These are phyloP conservation scores for Pinna nobilis DNA, from an alignment of 1,140 invertebrate genomes.

Conservation along the genomic window DNA sequence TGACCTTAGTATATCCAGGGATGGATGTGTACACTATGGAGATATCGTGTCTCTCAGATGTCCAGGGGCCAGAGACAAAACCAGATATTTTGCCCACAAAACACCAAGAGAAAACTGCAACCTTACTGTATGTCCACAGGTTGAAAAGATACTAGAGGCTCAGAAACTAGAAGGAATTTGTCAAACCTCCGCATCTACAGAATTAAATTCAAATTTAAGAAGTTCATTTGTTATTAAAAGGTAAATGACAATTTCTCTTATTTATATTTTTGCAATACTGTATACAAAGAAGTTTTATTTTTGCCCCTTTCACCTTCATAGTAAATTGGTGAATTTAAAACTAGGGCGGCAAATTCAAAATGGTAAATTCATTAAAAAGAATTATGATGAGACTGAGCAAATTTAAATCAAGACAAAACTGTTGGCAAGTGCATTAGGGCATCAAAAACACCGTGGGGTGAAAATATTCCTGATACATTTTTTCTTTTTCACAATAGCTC, in stretches of 20 bases:
- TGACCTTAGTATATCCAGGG: constrained; percentile 83
- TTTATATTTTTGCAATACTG: not conserved
- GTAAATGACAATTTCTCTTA: constrained; percentile 28
- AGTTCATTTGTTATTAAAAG: constrained; percentile 69
- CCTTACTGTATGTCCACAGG: constrained; percentile 47
- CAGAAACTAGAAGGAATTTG: constrained; percentile 54
- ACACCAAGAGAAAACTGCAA: constrained; percentile 62
- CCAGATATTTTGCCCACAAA: constrained; percentile 55
- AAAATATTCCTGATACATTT: too few relatives aligned
- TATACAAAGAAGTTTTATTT: not conserved
- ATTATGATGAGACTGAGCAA: too few relatives aligned
- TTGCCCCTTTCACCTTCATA: too few relatives aligned
- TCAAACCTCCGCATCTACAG: constrained; percentile 50
- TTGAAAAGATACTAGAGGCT: constrained; percentile 49
- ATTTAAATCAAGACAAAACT: too few relatives aligned
- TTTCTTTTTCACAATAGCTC: too few relatives aligned
- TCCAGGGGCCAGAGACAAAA: constrained; percentile 54
- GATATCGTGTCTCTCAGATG: constrained; percentile 82
- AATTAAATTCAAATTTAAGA: constrained; percentile 54
- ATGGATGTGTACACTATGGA: constrained; percentile 91
- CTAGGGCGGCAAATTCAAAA: too few relatives aligned
- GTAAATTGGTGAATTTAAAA: too few relatives aligned
- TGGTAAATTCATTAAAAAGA: too few relatives aligned
- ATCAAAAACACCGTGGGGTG: too few relatives aligned
- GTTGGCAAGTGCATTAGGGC: too few relatives aligned